phyloP scores from a whole-genome alignment of 2,797 vertebrate species.

The Clarias pachynema region DNA sequence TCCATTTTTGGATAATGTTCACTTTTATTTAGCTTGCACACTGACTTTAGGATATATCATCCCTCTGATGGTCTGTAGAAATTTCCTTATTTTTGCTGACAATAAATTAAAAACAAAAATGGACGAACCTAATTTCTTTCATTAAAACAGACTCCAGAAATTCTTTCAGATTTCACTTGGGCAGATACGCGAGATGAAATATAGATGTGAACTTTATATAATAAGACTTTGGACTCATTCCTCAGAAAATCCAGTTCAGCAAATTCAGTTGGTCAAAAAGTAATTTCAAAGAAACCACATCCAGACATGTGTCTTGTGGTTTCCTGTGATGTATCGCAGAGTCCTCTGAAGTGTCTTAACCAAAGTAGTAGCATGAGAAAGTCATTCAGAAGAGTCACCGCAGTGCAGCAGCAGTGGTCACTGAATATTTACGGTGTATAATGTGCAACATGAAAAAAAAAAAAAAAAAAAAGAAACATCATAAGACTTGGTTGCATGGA shows the following conservation, averaged over 20 bases:
- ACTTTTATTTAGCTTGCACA: constrained; percentile 3
- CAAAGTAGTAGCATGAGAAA: background rate
- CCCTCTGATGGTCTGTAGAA: background rate
- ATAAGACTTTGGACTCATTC: background rate
- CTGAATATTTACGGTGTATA: constrained; percentile 10
- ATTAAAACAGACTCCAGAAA: background rate
- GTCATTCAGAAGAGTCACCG: background rate
- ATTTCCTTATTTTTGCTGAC: background rate
- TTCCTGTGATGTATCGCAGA: constrained; percentile 6
- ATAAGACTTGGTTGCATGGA: background rate
- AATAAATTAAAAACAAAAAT: background rate
- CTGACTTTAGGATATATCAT: background rate
- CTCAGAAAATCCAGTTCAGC: constrained; percentile 2
- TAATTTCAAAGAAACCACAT: constrained; percentile 21
- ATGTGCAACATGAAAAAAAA: background rate
- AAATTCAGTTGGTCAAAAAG: constrained; percentile 20
- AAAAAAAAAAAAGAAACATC: background rate
- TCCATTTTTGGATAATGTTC: background rate
- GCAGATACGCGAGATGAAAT: constrained; percentile 1
- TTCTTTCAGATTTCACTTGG: background rate
- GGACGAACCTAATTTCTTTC: background rate
- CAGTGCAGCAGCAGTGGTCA: background rate
- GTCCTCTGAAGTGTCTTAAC: constrained; percentile 13
- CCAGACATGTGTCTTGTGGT: background rate
- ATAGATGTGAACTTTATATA: constrained; percentile 6